Evolutionary conservation across 2,888 invertebrate species (phyloP), one percentile per base, ranked within the genome.

Genomic region (Coelopa pilipes): DNA sequence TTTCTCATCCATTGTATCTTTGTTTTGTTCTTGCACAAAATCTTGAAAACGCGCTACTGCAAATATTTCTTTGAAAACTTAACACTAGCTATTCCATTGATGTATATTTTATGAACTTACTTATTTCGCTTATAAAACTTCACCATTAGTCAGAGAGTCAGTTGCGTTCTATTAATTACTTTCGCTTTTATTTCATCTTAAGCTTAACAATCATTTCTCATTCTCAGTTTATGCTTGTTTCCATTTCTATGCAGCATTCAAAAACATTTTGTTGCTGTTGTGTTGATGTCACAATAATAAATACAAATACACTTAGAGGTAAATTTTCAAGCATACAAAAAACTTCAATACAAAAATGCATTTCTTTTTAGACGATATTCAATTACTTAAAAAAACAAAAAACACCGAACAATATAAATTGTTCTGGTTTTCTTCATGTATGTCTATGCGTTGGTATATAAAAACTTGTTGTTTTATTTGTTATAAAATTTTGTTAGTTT

Each of bases 341-440:
- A 34, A 34, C n/a, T 34, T 66, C 45, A 45, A 45, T 68, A 34
- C 34, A 55, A 68, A 67, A 65, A 65, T 47, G 3, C 47, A 17
- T 34, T 34, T 34, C 34, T 34, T 34, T 34, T 34, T 7, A 34
- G 7, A 34, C 34, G 34, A 34, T 34, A 34, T 34, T 34, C 7
- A 2, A 34, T 34, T 34, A 2, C 34, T 34, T 34, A 34, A 34
- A 34, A 34, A 34, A 34, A 34, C 2, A 34, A 34, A 34, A 34
- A 34, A 34, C 34, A 34, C 34, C 34, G 2, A 34, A 4, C 34
- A 71, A 70, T 72, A 69, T 73, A 76, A 75, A 76, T 78, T 79
- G 74, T 74, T 72, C 67, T 76, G 60, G 12, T 69, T 17, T 72
- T 70, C n/a, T 65, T 57, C 11, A 4, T 63, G 45, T 63, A 46